Conservation (phyloP, 2,888 invertebrate genomes). For the Acronicta aceris region DNA sequence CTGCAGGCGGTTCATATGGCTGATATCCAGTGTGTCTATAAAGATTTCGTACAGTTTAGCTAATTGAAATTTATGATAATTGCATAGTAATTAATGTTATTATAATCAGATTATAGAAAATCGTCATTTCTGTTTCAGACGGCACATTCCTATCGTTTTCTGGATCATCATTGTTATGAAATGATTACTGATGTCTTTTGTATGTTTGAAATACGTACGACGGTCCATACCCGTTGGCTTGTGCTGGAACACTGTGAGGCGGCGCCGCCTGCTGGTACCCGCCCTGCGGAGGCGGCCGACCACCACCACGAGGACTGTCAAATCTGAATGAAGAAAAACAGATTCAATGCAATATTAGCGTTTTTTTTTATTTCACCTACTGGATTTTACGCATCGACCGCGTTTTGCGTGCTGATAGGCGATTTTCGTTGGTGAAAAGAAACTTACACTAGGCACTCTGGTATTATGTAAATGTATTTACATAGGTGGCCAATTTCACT, state of each 20-base stretch:
- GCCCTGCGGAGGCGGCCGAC: slow-evolving; percentile 68
- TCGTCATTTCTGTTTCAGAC: slow-evolving; percentile 87
- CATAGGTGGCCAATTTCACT: no score
- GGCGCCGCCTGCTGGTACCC: slow-evolving; percentile 73
- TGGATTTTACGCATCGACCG: no score
- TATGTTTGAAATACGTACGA: slow-evolving; percentile 66
- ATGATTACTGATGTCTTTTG: not conserved
- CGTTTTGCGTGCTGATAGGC: no score
- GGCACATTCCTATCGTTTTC: slow-evolving; percentile 88
- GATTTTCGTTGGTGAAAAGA: no score
- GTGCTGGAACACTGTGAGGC: slow-evolving; percentile 69
- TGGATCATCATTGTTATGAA: slow-evolving; percentile 77
- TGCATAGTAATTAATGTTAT: not conserved
- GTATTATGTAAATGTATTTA: no score
- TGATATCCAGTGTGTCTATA: slow-evolving; percentile 82
- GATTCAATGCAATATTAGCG: not conserved
- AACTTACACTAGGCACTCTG: no score
- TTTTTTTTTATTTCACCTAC: no score
- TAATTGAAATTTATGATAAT: not conserved
- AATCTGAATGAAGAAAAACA: slow-evolving; percentile 64
- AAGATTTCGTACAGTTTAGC: slow-evolving; percentile 12
- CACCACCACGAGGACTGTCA: slow-evolving; percentile 77
- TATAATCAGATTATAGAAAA: slow-evolving; percentile 68
- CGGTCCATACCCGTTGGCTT: slow-evolving; percentile 81
- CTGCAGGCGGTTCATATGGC: slow-evolving; percentile 78